These are phyloP conservation scores for Hirudinaria manillensis DNA, from an alignment of 2,888 invertebrate species.

Conservation along the genomic window DNA sequence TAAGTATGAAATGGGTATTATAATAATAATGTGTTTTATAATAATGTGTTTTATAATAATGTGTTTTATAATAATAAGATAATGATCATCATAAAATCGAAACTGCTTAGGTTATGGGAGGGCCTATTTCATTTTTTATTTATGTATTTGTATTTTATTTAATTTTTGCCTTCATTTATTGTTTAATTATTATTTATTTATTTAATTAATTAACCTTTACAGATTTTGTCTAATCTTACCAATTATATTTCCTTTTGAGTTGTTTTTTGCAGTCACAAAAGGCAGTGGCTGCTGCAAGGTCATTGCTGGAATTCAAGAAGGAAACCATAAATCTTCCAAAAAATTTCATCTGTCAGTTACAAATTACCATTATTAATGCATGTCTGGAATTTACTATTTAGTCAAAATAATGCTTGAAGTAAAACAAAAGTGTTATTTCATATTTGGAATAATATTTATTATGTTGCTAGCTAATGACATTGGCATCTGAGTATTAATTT, in stretches of 20 bases:
- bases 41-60: background rate
- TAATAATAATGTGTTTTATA: background rate
- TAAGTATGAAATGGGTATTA: conserved; percentile 48
- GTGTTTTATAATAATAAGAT: background rate
- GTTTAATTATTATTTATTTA: background rate
- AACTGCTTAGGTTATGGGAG: too few relatives aligned
- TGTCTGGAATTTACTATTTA: background rate
- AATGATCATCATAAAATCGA: too few relatives aligned
- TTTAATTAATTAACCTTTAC: background rate
- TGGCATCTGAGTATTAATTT: too few relatives aligned
- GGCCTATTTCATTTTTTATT: too few relatives aligned
- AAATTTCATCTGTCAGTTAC: conserved; percentile 71
- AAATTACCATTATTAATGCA: too few relatives aligned
- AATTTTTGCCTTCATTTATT: background rate
- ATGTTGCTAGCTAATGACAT: too few relatives aligned
- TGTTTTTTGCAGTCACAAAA: conserved; percentile 65
- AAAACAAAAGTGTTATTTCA: background rate
- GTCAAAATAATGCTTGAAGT: background rate
- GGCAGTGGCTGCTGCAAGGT: conserved; percentile 83
- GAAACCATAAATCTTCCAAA: conserved; percentile 91
- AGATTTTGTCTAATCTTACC: background rate
- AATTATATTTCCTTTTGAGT: background rate
- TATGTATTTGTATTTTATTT: background rate
- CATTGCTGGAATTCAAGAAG: conserved; percentile 92
- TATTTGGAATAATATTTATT: background rate